Evolutionary conservation across 2,888 invertebrate genomes (phyloP), one percentile per base, ranked within the genome.

Genomic region (Ochropacha duplaris): DNA sequence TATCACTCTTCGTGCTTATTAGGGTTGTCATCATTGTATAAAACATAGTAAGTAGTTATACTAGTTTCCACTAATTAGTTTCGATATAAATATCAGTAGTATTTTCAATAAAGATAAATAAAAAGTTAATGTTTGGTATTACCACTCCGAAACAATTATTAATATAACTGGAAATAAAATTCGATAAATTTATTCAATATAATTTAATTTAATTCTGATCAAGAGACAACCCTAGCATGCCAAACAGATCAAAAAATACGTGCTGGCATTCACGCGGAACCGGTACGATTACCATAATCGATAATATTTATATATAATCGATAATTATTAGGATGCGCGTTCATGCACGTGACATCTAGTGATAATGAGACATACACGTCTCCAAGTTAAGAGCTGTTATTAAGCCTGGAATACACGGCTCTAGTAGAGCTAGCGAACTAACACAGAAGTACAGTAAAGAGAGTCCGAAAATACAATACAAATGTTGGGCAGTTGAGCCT

Each of bases 231-330:
- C 51, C 50, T 44, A 4, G 58, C 50, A 61, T 26, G 56, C 31
- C 54, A 58, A 60, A 56, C 65, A 59, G 22, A 59, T 39, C 55
- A 56, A 56, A 54, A 54, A 52, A 54, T 58, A 66, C 65, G 66
- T 63, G 64, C 57, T 49, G 69, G 67, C 58, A 72, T 75, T 72
- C 64, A 57, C 61, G 55, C 65, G 62, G 60, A 74, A 81, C 83
- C 72, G 66, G 78, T 73, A 57, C 58, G 62, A 78, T 80, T 78
- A 74, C 51, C 75, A 78, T 78, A 78, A 75, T 69, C 69, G 69
- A 70, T 69, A 61, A 57, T 52, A 69, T 58, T 58, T 60, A 56
- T 64, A 64, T 66, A 64, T 61, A 67, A 71, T 71, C 72, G 68
- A 69, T 68, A 58, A 56, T 59, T 58, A 61, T 62, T 66, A 62